These are phyloP conservation scores for Dorcus parallelipipedus DNA, from an alignment of 2,888 invertebrate species.

Conservation along the genomic window DNA sequence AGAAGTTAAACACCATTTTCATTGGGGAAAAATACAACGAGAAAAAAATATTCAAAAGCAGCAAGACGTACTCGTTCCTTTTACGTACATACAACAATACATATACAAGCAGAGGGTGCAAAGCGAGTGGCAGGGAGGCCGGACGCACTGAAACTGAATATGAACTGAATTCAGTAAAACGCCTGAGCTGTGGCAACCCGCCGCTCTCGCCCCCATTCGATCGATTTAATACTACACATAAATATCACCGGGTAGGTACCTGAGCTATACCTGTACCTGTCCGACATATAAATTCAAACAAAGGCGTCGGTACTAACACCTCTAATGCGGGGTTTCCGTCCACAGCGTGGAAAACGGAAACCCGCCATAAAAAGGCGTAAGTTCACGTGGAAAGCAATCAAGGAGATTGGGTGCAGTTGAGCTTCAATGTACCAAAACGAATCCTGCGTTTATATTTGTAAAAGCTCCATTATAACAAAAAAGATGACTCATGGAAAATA, in stretches of 20 bases:
- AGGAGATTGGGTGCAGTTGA: background rate
- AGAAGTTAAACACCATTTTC: too few species aligned
- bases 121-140: conserved; percentile 35
- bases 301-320: background rate
- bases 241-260: conserved; percentile 8
- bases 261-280: background rate
- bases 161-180: conserved; percentile 32
- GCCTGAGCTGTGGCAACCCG: conserved; percentile 23
- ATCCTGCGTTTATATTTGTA: too few species aligned
- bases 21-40: too few species aligned
- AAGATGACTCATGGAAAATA: too few species aligned
- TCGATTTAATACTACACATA: conserved; percentile 13
- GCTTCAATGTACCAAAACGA: too few species aligned
- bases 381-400: background rate
- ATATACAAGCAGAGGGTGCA: conserved; percentile 28
- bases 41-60: too few species aligned
- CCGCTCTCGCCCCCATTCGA: conserved; percentile 10
- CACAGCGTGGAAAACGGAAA: background rate
- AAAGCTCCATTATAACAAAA: too few species aligned
- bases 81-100: conserved; percentile 15
- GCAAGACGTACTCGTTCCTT: background rate
- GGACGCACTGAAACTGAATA: conserved; percentile 39
- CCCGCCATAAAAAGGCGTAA: background rate
- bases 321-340: too few species aligned
- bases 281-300: background rate